Evolutionary conservation across 2,113 vertebrate genomes (phyloP), one percentile per base, ranked within the genome.

Genomic region (Chloroceryle aenea): DNA sequence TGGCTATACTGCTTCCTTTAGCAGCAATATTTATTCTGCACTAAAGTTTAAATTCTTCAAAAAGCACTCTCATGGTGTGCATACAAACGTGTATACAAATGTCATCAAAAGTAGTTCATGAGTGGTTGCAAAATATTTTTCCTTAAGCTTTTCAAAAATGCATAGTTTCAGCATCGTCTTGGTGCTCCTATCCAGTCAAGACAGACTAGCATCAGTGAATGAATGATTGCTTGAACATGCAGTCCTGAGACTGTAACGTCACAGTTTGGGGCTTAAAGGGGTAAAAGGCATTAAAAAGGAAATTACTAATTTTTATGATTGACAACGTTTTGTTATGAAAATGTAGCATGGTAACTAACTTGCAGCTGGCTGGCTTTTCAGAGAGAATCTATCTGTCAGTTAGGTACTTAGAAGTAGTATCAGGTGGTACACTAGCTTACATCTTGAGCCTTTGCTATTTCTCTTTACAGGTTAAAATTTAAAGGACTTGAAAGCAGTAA

Each of bases 1-100:
- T 1, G 0, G 32, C 14, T 9, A 3, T 26, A 42, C 43, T 0
- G 3, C 17, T 87, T 74, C 45, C 30, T 74, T 73, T 62, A 83
- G 5, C 23, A 80, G 30, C 5, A 34, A 25, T 2, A 0, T 14
- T 48, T 52, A 29, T 13, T 55, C 21, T 48, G 9, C 7, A 40
- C 5, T 52, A 8, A 72, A 26, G 17, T 58, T 78, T 38, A 72
- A 83, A 76, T 50, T 73, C 5, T 66, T 53, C 30, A 66, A 15
- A 66, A 94, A 73, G 4, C 10, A 64, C 38, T 6, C 16, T 66
- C 26, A 63, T 38, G 53, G 12, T 55, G 55, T 25, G 63, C 38
- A 7, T 6, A 13, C 17, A 58, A 8, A 18, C 22, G 63, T 38
- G 7, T 7, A 13, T 17, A 58, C 7, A 15, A 48, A 18, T n/a